A percentile compares a stretch with the other conserved stretches of the same genome.
These are phyloP conservation scores for Drosophila parthenogenetica DNA, from an alignment of 2,888 invertebrate genomes.

Conservation along the genomic window DNA sequence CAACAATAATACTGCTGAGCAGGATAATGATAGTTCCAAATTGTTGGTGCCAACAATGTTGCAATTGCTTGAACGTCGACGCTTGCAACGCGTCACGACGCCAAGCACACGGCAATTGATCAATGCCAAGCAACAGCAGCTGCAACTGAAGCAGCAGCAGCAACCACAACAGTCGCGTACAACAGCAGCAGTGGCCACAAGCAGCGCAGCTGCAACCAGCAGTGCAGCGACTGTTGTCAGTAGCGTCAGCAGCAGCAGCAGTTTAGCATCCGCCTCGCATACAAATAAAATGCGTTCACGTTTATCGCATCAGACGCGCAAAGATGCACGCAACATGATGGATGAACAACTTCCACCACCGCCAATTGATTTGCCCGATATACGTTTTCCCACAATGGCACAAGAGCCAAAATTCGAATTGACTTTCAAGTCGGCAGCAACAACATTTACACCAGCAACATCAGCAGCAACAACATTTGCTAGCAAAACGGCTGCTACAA, in stretches of 20 bases:
- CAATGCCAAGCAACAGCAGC: constrained; percentile 11
- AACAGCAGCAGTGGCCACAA: neutral
- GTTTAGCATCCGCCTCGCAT: constrained; percentile 16
- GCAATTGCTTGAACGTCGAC: constrained; percentile 87
- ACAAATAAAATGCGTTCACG: constrained; percentile 68
- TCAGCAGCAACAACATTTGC: constrained; percentile 1
- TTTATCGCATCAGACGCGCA: constrained; percentile 64
- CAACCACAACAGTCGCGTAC: constrained; percentile 30
- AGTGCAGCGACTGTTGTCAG: neutral
- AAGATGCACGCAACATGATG: constrained; percentile 57
- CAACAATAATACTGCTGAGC: neutral
- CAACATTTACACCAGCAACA: constrained; percentile 2
- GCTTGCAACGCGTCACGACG: constrained; percentile 86
- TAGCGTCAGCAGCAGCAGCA: neutral
- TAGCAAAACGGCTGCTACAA: constrained; percentile 9
- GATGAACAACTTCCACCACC: constrained; percentile 84
- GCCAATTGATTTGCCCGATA: constrained; percentile 86
- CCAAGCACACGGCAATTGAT: constrained; percentile 56
- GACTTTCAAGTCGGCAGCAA: constrained; percentile 45
- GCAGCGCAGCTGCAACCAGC: neutral
- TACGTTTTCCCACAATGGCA: constrained; percentile 84
- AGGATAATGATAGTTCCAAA: constrained; percentile 77
- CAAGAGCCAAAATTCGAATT: constrained; percentile 84
- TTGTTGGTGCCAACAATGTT: constrained; percentile 88
- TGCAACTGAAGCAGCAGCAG: constrained; percentile 23